Percentiles rank a stretch among this genome's conserved stretches.
Evolutionary conservation across 1,140 invertebrate genomes (phyloP).

Genomic region (Brachystomella parvula): DNA sequence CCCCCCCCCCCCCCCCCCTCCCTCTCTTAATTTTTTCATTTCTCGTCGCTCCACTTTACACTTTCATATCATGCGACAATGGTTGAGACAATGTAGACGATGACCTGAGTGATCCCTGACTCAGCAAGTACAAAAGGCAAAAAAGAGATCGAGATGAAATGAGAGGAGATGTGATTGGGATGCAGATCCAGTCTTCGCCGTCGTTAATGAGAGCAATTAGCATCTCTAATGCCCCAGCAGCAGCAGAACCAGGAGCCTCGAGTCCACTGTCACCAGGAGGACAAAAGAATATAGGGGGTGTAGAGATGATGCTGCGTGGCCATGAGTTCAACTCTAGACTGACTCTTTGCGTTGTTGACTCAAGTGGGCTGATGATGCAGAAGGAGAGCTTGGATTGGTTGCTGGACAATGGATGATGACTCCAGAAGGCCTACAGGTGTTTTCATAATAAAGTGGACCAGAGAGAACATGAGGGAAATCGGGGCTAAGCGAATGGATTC

Average conservation of each 20-base stretch:
- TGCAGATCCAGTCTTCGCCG: not conserved
- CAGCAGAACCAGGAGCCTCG: no score
- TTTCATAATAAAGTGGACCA: conserved; percentile 2
- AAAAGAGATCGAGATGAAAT: not conserved
- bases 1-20: no score
- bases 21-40: no score
- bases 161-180: not conserved
- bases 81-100: not conserved
- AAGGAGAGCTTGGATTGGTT: no score
- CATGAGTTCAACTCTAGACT: no score
- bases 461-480: not conserved
- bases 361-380: no score
- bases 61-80: not conserved
- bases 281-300: no score
- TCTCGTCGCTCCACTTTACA: no score
- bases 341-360: no score
- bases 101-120: not conserved
- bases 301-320: no score
- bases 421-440: not conserved
- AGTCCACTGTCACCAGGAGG: no score
- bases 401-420: not conserved
- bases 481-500: conserved; percentile 6
- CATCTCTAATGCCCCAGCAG: not conserved
- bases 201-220: conserved; percentile 1
- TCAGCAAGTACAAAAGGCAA: not conserved